Percentiles rank a stretch among this genome's conserved stretches.
These are phyloP conservation scores for Lycaena phlaeas DNA, from an alignment of 2,888 invertebrate genomes.

Conservation along the genomic window DNA sequence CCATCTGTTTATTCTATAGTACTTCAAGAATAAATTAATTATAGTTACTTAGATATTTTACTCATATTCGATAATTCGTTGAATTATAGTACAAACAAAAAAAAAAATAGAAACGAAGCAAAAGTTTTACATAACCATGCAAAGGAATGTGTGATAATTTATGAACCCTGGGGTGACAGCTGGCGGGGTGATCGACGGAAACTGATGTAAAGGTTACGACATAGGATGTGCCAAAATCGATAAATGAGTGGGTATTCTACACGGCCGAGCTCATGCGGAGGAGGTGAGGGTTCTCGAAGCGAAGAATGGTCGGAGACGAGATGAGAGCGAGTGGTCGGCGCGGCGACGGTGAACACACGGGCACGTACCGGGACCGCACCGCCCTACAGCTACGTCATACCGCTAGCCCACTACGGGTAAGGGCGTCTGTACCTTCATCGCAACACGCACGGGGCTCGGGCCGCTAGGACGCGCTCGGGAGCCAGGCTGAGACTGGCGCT, in stretches of 20 bases:
- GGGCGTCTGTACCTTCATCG: conserved; percentile 64
- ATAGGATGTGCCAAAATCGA: conserved; percentile 6
- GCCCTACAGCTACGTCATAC: conserved; percentile 56
- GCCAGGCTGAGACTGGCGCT: conserved; percentile 25
- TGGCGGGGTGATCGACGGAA: too few species aligned
- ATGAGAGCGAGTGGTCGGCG: conserved; percentile 23
- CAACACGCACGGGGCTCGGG: conserved; percentile 38
- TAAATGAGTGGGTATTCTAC: background rate
- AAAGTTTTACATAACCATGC: too few species aligned
- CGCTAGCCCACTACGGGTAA: conserved; percentile 54
- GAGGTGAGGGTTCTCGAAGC: conserved; percentile 7
- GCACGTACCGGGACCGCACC: conserved; percentile 48
- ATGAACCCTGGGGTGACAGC: too few species aligned
- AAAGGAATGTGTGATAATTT: too few species aligned
- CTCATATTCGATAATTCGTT: too few species aligned
- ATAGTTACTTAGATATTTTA: too few species aligned
- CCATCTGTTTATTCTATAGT: too few species aligned
- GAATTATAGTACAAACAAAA: too few species aligned
- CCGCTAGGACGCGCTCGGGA: conserved; percentile 23
- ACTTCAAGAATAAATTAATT: too few species aligned
- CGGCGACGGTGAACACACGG: conserved; percentile 26
- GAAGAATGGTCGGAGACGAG: conserved; percentile 9
- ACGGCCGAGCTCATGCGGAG: background rate
- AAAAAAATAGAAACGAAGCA: too few species aligned
- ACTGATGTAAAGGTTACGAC: background rate